Conservation (phyloP, 2,888 invertebrate species). For the Polymixis flavicincta region DNA sequence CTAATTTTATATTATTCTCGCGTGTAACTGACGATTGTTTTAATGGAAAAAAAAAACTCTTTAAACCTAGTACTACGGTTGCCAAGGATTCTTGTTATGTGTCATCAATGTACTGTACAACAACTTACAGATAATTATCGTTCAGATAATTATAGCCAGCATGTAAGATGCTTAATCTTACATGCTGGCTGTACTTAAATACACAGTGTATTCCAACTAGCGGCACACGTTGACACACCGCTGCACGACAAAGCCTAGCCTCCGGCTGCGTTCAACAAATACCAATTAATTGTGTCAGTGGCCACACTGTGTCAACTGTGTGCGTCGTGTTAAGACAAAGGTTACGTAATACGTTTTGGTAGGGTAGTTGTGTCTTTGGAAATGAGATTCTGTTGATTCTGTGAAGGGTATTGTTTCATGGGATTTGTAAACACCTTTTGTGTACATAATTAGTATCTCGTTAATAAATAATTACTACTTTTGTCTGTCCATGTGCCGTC, state of each 20-base stretch:
- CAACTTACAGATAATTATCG: neutral
- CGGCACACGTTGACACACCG: constrained; percentile 3
- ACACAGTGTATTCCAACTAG: constrained; percentile 21
- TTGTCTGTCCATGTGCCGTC: too few species aligned
- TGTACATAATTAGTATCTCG: neutral
- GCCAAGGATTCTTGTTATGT: neutral
- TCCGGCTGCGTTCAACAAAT: constrained; percentile 14
- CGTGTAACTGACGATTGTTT: neutral
- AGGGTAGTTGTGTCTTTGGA: neutral
- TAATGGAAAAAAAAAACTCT: neutral
- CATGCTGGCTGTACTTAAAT: neutral
- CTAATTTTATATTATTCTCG: neutral
- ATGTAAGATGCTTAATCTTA: neutral
- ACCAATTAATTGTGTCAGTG: constrained; percentile 21
- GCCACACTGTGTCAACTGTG: constrained; percentile 22
- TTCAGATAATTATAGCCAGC: neutral
- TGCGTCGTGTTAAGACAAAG: neutral
- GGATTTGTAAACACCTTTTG: neutral
- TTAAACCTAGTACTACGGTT: neutral
- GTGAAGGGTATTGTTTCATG: neutral
- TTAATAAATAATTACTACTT: neutral
- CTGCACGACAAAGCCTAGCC: constrained; percentile 20
- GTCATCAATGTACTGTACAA: neutral
- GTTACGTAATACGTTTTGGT: neutral
- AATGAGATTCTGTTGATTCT: constrained; percentile 18